Evolutionary conservation across 2,888 invertebrate genomes (phyloP), one percentile per base, ranked within the genome.

Genomic region (Synergus japonicus): DNA sequence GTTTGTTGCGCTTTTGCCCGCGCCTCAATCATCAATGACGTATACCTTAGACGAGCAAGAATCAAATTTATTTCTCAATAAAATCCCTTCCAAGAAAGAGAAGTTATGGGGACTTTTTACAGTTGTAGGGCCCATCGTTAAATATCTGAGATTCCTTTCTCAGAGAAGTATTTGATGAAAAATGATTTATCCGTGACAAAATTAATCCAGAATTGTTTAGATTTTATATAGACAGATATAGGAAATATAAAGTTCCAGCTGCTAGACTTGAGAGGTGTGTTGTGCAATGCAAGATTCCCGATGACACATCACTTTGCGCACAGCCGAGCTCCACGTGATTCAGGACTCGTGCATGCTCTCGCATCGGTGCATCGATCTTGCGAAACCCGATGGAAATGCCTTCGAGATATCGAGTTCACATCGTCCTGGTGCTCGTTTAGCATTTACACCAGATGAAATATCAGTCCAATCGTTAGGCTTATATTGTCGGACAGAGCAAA

Each of bases 261-360:
- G 54, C 37, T 54, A 13, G 37, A 13, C 37, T 54, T 54, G 18
- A 73, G 54, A n/a, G 73, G 41, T 73, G 49, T 73, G 49, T 73
- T 73, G 58, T 73, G 73, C 73, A 73, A 73, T 73, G 54, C 54
- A 54, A 73, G 54, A 58, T 58, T 73, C 37, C 54, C 73, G 54
- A 73, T 73, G 73, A 73, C 73, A 73, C 73, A 73, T 73, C 54
- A 73, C 73, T 73, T 73, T 54, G 37, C 54, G 7, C 63, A 29
- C 63, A 63, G 22, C 29, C 13, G 81, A 79, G 81, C 81, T 82
- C 82, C 82, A 83, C 84, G 83, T 84, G 83, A 85, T 86, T 84
- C 85, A 83, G 83, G 81, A 81, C 82, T 81, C 82, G 78, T 49
- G 81, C 79, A 49, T 73, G 73, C 44, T 66, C 44, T 66, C 44